A percentile compares a stretch with the other conserved stretches of the same genome.
phyloP scores from a whole-genome alignment of 1,140 invertebrate species.

The Rhysida immarginata region DNA sequence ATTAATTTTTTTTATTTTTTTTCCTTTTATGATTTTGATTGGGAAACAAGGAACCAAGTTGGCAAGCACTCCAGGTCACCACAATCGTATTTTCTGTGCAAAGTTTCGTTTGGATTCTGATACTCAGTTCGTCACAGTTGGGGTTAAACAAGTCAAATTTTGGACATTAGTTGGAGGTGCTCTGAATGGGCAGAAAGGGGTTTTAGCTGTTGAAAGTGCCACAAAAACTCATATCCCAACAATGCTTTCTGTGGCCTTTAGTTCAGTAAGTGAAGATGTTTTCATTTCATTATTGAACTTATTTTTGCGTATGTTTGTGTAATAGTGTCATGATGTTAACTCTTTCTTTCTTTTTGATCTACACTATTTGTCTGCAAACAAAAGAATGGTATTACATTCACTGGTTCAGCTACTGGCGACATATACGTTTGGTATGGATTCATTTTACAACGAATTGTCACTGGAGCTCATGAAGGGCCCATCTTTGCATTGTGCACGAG shows the following conservation, averaged over 20 bases:
- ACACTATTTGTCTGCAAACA: too few species aligned
- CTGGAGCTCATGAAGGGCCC: too few species aligned
- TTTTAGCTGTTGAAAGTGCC: background rate
- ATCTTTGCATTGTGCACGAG: too few species aligned
- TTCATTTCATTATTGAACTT: background rate
- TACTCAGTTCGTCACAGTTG: conserved; percentile 30
- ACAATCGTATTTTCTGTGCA: conserved; percentile 28
- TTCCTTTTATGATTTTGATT: too few species aligned
- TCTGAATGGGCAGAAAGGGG: conserved; percentile 27
- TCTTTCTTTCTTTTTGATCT: too few species aligned
- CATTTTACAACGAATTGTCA: too few species aligned
- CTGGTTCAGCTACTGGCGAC: too few species aligned
- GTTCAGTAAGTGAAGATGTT: conserved; percentile 17
- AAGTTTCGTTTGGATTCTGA: conserved; percentile 33
- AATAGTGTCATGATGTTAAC: too few species aligned
- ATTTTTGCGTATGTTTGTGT: too few species aligned
- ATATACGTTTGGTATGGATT: too few species aligned
- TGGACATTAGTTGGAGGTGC: conserved; percentile 30
- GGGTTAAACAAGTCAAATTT: conserved; percentile 34
- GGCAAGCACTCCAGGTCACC: conserved; percentile 22
- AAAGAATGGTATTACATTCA: too few species aligned
- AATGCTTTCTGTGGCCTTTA: background rate
- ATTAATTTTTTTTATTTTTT: too few species aligned
- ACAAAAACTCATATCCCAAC: background rate
- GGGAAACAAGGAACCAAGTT: conserved; percentile 26